Evolutionary conservation across 2,113 vertebrate genomes (phyloP).

Genomic region (Lycocorax pyrrhopterus): DNA sequence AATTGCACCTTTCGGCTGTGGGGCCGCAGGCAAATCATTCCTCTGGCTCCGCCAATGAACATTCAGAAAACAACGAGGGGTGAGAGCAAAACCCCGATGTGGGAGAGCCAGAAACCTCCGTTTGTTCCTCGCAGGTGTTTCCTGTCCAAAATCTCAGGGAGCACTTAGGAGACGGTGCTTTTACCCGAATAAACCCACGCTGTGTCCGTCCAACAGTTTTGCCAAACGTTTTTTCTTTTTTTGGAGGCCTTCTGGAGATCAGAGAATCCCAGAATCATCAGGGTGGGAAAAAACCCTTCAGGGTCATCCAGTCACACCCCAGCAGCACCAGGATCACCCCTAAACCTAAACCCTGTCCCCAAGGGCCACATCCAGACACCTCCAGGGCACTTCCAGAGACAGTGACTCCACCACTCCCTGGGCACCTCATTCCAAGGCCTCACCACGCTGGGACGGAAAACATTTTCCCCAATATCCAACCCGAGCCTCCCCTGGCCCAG

Average conservation of each 20-base stretch:
- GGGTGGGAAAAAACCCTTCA: not conserved
- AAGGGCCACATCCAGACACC: not conserved
- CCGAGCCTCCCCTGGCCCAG: not conserved
- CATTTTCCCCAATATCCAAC: not conserved
- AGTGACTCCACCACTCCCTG: not conserved
- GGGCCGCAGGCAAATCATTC: not conserved
- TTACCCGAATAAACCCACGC: no score
- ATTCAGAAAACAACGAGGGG: accelerated
- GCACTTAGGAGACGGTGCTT: not conserved
- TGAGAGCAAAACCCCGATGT: not conserved
- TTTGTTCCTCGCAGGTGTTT: not conserved
- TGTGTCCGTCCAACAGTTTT: not conserved
- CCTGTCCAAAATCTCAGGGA: not conserved
- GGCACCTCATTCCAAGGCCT: accelerated
- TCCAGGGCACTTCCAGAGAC: accelerated
- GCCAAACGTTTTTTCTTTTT: not conserved
- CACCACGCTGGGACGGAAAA: not conserved
- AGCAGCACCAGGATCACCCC: not conserved
- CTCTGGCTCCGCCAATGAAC: accelerated
- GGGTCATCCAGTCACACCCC: not conserved
- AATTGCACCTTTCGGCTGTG: not conserved
- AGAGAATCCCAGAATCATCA: not conserved
- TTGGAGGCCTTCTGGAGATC: not conserved
- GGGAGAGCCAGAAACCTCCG: not conserved
- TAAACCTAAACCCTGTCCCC: not conserved